These are phyloP conservation scores for Meloe dianella DNA, from an alignment of 2,888 invertebrate species.

Conservation along the genomic window DNA sequence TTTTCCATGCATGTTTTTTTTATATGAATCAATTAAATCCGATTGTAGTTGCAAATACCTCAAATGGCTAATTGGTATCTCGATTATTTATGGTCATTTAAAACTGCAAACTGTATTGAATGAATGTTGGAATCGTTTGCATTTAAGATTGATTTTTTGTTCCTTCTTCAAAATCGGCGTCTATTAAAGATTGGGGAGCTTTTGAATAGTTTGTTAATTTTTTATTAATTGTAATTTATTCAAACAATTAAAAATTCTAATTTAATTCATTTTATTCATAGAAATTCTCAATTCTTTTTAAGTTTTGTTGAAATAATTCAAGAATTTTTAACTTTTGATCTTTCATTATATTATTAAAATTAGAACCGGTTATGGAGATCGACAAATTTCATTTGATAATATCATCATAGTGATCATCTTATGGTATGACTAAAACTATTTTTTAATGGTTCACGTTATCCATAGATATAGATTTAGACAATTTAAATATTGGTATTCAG, in stretches of 20 bases:
- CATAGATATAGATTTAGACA: too few relatives aligned
- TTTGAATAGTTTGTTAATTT: neutral
- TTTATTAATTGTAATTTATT: neutral
- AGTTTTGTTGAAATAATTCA: neutral
- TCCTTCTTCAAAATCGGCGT: neutral
- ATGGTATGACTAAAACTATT: slow-evolving; percentile 12
- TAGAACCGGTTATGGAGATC: slow-evolving; percentile 28
- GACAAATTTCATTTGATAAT: slow-evolving; percentile 13
- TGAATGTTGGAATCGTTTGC: neutral
- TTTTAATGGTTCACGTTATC: slow-evolving; percentile 13
- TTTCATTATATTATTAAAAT: neutral
- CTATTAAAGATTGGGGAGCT: too few relatives aligned
- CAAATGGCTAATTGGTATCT: slow-evolving; percentile 4
- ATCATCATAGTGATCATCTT: neutral
- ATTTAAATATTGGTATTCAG: slow-evolving; percentile 23
- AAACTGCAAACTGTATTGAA: slow-evolving; percentile 5
- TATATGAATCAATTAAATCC: slow-evolving; percentile 7
- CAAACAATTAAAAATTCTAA: neutral
- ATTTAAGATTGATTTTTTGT: neutral
- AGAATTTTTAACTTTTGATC: neutral
- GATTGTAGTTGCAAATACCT: neutral
- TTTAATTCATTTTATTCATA: neutral
- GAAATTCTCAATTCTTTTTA: neutral
- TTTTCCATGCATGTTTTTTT: neutral
- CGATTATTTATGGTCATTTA: neutral